A percentile compares a stretch with the other conserved stretches of the same genome.
phyloP scores from a whole-genome alignment of 1,140 invertebrate species.

The Hylyphantes graminicola region DNA sequence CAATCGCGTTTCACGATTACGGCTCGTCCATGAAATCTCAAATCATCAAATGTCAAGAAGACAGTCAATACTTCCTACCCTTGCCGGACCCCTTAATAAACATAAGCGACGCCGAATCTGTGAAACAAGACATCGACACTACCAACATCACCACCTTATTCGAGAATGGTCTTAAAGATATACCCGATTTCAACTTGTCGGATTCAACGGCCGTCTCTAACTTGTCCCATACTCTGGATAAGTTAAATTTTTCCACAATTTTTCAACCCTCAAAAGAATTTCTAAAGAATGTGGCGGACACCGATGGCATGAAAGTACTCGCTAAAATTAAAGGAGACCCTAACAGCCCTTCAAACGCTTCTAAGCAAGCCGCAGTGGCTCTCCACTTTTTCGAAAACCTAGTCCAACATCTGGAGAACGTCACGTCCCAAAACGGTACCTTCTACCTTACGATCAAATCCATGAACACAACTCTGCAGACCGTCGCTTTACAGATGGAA shows the following conservation, averaged over 20 bases:
- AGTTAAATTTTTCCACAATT: background rate
- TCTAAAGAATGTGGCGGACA: background rate
- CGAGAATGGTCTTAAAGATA: background rate
- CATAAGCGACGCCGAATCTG: background rate
- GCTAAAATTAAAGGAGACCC: background rate
- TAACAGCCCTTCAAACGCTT: background rate
- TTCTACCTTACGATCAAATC: background rate
- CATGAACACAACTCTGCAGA: background rate
- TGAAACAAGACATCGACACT: background rate
- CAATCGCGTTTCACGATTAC: conserved; percentile 8
- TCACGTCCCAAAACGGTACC: background rate
- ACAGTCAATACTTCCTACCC: background rate
- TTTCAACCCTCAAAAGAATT: background rate
- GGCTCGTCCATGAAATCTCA: background rate
- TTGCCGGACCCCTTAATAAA: conserved; percentile 16
- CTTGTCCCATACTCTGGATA: background rate
- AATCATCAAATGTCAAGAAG: background rate
- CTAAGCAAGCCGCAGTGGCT: background rate
- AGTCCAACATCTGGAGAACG: background rate
- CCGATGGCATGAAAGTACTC: background rate
- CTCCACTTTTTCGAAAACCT: background rate
- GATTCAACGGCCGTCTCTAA: background rate
- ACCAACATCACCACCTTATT: background rate
- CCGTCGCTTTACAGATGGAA: background rate
- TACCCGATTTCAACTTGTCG: background rate